phyloP scores from a whole-genome alignment of 2,797 vertebrate species.

The Oreochromis grahami region DNA sequence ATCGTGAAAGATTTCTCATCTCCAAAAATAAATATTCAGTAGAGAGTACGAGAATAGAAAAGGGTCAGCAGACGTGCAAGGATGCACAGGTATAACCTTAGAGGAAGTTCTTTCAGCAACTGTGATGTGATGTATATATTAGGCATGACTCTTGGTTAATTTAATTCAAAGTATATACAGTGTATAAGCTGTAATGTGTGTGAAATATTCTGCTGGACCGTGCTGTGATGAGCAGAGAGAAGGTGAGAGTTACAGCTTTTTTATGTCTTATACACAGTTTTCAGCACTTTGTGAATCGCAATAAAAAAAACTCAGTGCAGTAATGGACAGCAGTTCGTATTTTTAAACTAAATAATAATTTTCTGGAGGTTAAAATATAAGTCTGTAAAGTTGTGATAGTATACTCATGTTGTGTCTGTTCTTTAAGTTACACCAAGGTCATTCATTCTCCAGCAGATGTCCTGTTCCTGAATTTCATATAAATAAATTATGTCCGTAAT shows the following conservation, averaged over 20 bases:
- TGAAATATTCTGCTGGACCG: neutral
- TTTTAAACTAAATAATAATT: neutral
- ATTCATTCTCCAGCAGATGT: neutral
- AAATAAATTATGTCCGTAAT: neutral
- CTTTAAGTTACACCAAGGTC: neutral
- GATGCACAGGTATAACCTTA: neutral
- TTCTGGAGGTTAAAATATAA: neutral
- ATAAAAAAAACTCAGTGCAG: neutral
- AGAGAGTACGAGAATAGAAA: neutral
- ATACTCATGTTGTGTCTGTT: neutral
- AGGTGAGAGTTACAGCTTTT: neutral
- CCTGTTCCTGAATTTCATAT: neutral
- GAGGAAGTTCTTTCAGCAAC: neutral
- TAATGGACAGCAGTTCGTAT: neutral
- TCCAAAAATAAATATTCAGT: neutral
- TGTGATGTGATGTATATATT: neutral
- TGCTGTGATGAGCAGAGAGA: neutral
- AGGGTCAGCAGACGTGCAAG: neutral
- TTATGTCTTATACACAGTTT: neutral
- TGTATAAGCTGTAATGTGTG: neutral
- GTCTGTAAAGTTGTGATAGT: neutral
- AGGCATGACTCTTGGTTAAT: neutral
- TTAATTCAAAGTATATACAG: neutral
- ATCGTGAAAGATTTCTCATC: neutral
- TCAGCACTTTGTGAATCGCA: neutral